A percentile compares a stretch with the other conserved stretches of the same genome.
phyloP scores from a whole-genome alignment of 2,888 invertebrate species.

The Oscheius onirici region DNA sequence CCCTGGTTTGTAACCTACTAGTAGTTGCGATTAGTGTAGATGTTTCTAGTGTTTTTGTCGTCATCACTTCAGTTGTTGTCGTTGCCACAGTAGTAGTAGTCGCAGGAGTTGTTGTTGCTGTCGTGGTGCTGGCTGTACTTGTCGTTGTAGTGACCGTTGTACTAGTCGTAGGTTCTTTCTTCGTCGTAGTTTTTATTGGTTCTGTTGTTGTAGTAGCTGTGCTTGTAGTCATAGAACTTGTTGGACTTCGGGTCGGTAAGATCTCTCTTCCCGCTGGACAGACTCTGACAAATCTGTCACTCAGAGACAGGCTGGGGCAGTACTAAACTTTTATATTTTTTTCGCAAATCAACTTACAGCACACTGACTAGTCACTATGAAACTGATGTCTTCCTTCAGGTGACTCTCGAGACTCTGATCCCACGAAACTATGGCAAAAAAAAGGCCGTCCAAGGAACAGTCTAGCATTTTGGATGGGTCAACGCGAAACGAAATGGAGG shows the following conservation, averaged over 20 bases:
- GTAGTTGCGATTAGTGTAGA: neutral
- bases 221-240: neutral
- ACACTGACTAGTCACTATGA: conserved; percentile 9
- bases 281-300: conserved; percentile 10
- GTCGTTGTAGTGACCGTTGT: neutral
- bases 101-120: neutral
- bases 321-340: neutral
- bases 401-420: neutral
- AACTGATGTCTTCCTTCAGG: neutral
- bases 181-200: neutral
- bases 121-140: neutral
- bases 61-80: neutral
- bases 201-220: neutral
- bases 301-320: conserved; percentile 10
- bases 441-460: neutral
- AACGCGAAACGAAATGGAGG: neutral
- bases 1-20: neutral
- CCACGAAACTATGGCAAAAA: conserved; percentile 24
- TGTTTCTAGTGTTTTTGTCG: neutral
- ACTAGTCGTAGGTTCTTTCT: neutral
- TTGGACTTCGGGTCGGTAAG: neutral
- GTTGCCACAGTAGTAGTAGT: neutral
- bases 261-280: conserved; percentile 1
- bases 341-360: neutral
- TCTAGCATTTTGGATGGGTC: neutral